A percentile compares a stretch with the other conserved stretches of the same genome.
Conservation (phyloP, 2,797 vertebrate genomes). For the Bradypus variegatus region DNA sequence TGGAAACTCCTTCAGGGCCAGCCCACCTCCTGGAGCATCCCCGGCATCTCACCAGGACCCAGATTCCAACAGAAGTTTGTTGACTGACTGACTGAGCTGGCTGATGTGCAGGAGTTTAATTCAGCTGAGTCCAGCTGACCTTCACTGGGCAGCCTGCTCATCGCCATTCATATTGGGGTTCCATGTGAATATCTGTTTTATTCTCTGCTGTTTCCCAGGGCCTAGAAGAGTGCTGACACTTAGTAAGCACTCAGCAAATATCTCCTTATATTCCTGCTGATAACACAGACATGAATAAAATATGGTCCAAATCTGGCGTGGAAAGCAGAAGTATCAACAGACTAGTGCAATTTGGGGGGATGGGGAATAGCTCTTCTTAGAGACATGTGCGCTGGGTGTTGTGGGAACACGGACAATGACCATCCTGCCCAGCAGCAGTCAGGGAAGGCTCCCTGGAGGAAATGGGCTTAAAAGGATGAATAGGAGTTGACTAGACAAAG, state of each 20-base stretch:
- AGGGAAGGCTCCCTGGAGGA: not conserved
- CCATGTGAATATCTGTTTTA: not conserved
- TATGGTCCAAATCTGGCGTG: not conserved
- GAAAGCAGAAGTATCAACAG: not conserved
- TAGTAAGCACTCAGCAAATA: not conserved
- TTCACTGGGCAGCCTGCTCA: not conserved
- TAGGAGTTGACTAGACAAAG: not conserved
- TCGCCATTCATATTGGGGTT: not conserved
- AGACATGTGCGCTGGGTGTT: not conserved
- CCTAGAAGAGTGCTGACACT: not conserved
- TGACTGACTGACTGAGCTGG: not conserved
- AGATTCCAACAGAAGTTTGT: not conserved
- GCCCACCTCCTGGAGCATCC: too few relatives aligned
- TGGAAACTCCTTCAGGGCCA: not conserved
- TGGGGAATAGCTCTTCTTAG: not conserved
- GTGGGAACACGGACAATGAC: not conserved
- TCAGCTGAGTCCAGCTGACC: rapidly evolving
- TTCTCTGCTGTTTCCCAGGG: not conserved
- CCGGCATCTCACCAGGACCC: not conserved
- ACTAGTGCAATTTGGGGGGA: not conserved
- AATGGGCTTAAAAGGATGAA: not conserved
- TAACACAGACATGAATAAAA: not conserved
- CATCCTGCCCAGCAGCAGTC: not conserved
- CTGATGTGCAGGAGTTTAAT: not conserved
- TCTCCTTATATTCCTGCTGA: not conserved